A percentile compares a stretch with the other conserved stretches of the same genome.
phyloP scores from a whole-genome alignment of 2,888 invertebrate genomes.

The Drosophila cyrtoloma region DNA sequence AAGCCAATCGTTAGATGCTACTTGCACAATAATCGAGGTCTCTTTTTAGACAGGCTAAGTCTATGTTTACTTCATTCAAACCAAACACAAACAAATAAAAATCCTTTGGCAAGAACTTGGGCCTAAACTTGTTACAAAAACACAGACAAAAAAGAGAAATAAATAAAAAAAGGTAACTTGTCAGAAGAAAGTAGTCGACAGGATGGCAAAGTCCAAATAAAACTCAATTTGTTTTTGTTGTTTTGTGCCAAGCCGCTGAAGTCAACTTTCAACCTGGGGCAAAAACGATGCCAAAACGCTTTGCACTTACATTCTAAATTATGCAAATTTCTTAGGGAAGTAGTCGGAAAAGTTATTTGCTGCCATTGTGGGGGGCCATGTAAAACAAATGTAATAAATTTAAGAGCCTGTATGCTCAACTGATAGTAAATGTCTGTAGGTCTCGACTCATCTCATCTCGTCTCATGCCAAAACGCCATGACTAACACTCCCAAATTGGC shows the following conservation, averaged over 20 bases:
- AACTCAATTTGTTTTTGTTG: constrained; percentile 62
- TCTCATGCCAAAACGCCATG: constrained; percentile 13
- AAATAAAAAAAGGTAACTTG: constrained; percentile 33
- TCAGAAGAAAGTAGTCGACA: constrained; percentile 3
- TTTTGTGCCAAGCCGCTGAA: constrained; percentile 13
- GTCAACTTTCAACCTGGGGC: constrained; percentile 31
- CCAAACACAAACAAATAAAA: constrained; percentile 44
- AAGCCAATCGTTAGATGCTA: constrained; percentile 20
- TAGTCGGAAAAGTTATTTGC: constrained; percentile 66
- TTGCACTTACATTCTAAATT: constrained; percentile 69
- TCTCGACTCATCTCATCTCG: constrained; percentile 3
- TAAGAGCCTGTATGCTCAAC: constrained; percentile 67
- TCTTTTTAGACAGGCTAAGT: constrained; percentile 7
- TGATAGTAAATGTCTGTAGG: constrained; percentile 59
- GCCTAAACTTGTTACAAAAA: constrained; percentile 27
- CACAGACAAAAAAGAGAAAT: background rate
- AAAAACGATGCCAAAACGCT: constrained; percentile 53
- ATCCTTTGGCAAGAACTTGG: constrained; percentile 31
- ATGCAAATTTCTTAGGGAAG: constrained; percentile 67
- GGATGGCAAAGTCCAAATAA: constrained; percentile 38
- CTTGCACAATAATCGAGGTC: constrained; percentile 23
- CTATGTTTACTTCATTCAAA: constrained; percentile 26
- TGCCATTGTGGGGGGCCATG: constrained; percentile 34
- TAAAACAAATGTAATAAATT: constrained; percentile 76
- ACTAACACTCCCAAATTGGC: constrained; percentile 12